Evolutionary conservation across 2,113 vertebrate species (phyloP).

Genomic region (Accipiter virgatus): DNA sequence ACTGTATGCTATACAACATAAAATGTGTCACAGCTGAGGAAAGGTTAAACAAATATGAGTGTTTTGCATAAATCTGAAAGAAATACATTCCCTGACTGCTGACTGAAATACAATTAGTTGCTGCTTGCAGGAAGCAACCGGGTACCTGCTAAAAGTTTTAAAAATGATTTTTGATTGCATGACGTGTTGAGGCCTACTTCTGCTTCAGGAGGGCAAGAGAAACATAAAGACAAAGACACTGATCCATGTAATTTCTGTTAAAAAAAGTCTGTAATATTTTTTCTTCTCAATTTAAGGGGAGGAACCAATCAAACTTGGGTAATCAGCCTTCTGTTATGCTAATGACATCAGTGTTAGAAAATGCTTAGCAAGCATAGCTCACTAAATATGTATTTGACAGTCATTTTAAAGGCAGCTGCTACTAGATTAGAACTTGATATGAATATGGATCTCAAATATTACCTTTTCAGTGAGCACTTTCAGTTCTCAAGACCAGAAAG

Average conservation of each 20-base stretch:
- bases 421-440: background rate
- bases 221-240: background rate
- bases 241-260: background rate
- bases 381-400: background rate
- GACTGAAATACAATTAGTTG: background rate
- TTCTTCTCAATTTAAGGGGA: background rate
- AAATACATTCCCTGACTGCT: background rate
- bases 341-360: background rate
- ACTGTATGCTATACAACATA: background rate
- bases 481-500: background rate
- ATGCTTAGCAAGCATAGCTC: slow-evolving; percentile 15
- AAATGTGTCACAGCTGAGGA: background rate
- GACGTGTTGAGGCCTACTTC: background rate
- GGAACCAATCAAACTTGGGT: background rate
- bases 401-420: background rate
- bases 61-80: background rate
- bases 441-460: background rate
- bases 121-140: background rate
- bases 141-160: background rate
- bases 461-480: background rate
- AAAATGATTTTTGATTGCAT: background rate
- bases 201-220: background rate
- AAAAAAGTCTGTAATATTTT: background rate
- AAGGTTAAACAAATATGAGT: background rate
- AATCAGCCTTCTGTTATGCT: background rate